phyloP scores from a whole-genome alignment of 2,888 invertebrate species.

The Allygus modestus region DNA sequence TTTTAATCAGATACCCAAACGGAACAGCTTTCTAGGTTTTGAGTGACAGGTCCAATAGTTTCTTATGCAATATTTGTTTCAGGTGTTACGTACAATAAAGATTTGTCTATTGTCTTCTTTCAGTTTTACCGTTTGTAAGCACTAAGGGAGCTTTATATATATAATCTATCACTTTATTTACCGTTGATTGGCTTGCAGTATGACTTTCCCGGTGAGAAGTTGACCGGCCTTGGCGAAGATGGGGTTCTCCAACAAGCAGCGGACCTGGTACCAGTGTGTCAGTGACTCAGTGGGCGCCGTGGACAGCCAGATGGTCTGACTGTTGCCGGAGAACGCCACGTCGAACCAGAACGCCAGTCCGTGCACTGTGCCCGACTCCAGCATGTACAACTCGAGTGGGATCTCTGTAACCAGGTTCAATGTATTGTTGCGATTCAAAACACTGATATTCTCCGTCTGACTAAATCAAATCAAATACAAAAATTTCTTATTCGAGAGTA shows the following conservation, averaged over 20 bases:
- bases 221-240: constrained; percentile 97
- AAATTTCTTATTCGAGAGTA: too few relatives aligned
- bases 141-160: too few relatives aligned
- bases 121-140: too few relatives aligned
- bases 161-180: too few relatives aligned
- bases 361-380: constrained; percentile 96
- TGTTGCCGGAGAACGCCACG: constrained; percentile 95
- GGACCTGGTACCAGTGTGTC: constrained; percentile 99
- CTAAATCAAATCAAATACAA: too few relatives aligned
- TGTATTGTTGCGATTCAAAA: not conserved
- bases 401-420: constrained; percentile 80
- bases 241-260: constrained; percentile 95
- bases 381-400: constrained; percentile 94
- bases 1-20: too few relatives aligned
- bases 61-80: too few relatives aligned
- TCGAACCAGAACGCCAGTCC: constrained; percentile 99
- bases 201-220: constrained; percentile 90
- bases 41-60: too few relatives aligned
- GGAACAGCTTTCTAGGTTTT: too few relatives aligned
- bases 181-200: constrained; percentile 95
- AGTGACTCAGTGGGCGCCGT: constrained; percentile 98
- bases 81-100: too few relatives aligned
- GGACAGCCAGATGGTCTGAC: constrained; percentile 96
- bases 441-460: too few relatives aligned
- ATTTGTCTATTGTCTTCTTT: too few relatives aligned